Evolutionary conservation across 2,113 vertebrate species (phyloP).

Genomic region (Onychorhynchus coronatus): DNA sequence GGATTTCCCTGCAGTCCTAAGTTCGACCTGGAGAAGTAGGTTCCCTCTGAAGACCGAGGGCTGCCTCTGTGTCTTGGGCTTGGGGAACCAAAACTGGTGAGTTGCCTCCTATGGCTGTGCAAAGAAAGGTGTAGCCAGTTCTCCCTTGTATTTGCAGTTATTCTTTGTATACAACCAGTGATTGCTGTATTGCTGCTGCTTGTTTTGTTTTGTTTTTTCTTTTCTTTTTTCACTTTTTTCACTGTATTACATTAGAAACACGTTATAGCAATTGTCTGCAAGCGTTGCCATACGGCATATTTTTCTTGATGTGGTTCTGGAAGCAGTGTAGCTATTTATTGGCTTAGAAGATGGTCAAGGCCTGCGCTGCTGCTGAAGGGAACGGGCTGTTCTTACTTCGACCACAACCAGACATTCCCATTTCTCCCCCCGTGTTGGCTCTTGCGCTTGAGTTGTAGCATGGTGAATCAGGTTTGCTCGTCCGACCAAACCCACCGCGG

Average conservation of each 20-base stretch:
- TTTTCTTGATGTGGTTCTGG: constrained; percentile 39
- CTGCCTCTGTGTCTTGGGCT: not conserved
- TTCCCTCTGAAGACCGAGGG: not conserved
- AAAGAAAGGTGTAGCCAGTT: not conserved
- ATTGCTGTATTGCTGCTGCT: not conserved
- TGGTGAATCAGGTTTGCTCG: not conserved
- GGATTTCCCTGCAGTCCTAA: not conserved
- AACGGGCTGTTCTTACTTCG: constrained; percentile 17
- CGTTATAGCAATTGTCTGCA: not conserved
- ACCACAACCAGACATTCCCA: not conserved
- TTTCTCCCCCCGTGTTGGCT: not conserved
- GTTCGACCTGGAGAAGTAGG: not conserved
- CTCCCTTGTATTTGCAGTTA: not conserved
- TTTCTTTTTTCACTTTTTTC: not conserved
- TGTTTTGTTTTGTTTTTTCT: not conserved
- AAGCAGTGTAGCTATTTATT: not conserved
- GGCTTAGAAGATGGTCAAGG: not conserved
- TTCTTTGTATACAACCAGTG: not conserved
- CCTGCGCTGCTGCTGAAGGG: not conserved
- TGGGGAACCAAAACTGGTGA: not conserved
- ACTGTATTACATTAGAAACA: not conserved
- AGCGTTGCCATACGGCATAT: not conserved
- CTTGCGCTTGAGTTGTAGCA: not conserved
- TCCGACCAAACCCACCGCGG: not conserved
- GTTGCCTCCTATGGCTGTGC: not conserved